Conservation (phyloP, 2,113 vertebrate species). For the Emydocephalus ijimae region DNA sequence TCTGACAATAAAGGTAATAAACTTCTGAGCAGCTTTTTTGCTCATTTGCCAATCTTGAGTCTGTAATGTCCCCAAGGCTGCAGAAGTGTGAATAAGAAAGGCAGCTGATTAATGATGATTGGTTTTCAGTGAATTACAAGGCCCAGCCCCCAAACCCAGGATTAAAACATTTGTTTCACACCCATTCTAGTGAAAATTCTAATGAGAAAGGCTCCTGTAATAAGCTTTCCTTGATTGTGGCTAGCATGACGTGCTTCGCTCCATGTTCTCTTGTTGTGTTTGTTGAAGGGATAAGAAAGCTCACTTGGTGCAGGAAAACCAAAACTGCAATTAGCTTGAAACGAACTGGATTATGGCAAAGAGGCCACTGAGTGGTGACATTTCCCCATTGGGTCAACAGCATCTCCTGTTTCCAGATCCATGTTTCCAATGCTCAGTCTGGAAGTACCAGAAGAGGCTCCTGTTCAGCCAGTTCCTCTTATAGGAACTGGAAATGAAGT, state of each 20-base stretch:
- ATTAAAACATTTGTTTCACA: constrained; percentile 62
- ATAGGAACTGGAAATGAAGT: neutral
- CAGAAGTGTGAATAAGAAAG: constrained; percentile 54
- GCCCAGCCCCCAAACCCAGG: constrained; percentile 41
- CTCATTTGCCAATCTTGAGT: neutral
- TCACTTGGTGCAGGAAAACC: neutral
- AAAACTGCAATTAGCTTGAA: neutral
- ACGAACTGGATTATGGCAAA: neutral
- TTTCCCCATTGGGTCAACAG: neutral
- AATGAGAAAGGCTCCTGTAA: constrained; percentile 58
- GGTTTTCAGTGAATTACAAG: constrained; percentile 52
- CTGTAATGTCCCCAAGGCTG: constrained; percentile 30
- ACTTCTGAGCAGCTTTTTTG: neutral
- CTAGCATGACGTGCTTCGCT: neutral
- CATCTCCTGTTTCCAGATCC: neutral
- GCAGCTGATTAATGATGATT: constrained; percentile 41
- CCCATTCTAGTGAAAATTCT: constrained; percentile 47
- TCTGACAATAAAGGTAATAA: too few relatives aligned
- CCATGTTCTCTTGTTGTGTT: neutral
- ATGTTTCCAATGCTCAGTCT: neutral
- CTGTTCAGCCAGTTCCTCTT: neutral
- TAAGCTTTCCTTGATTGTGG: constrained; percentile 48
- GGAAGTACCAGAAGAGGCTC: neutral
- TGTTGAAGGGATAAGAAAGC: neutral
- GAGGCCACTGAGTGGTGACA: neutral